Conservation (phyloP, 2,888 invertebrate species). For the Eristalinus aeneus region DNA sequence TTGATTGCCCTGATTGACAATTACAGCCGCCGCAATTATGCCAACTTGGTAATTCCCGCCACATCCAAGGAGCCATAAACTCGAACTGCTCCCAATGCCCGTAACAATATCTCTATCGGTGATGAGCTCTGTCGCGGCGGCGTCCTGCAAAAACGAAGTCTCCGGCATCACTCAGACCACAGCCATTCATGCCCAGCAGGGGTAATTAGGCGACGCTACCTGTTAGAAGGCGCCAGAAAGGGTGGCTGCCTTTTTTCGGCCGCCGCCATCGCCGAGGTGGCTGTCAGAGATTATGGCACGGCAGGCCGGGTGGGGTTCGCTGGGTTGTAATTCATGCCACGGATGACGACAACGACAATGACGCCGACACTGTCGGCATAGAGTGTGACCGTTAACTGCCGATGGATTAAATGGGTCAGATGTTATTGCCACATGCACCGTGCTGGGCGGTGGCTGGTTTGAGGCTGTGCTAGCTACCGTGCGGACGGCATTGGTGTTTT, state of each 20-base stretch:
- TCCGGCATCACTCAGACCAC: conserved; percentile 4
- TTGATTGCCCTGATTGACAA: conserved; percentile 70
- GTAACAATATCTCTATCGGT: conserved; percentile 44
- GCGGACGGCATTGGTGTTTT: conserved; percentile 32
- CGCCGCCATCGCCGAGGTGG: conserved; percentile 25
- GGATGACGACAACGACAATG: conserved; percentile 3
- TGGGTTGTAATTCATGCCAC: conserved; percentile 37
- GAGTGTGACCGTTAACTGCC: conserved; percentile 41
- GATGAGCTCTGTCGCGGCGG: conserved; percentile 21
- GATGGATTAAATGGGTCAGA: conserved; percentile 61
- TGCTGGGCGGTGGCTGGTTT: neutral
- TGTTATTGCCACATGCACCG: conserved; percentile 59
- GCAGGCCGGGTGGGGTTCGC: conserved; percentile 3
- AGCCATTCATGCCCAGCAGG: conserved; percentile 39
- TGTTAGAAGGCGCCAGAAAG: conserved; percentile 25
- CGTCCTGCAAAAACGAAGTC: neutral
- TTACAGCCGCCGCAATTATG: conserved; percentile 67
- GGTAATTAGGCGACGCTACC: conserved; percentile 58
- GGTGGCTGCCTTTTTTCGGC: conserved; percentile 25
- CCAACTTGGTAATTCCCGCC: conserved; percentile 64
- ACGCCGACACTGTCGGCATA: neutral
- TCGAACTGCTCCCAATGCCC: conserved; percentile 49
- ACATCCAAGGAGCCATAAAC: conserved; percentile 64
- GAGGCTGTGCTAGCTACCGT: neutral
- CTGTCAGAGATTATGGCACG: conserved; percentile 29